Base-by-base conservation (phyloP, 2,888 invertebrate species). In the Acholoe squamosa region DNA sequence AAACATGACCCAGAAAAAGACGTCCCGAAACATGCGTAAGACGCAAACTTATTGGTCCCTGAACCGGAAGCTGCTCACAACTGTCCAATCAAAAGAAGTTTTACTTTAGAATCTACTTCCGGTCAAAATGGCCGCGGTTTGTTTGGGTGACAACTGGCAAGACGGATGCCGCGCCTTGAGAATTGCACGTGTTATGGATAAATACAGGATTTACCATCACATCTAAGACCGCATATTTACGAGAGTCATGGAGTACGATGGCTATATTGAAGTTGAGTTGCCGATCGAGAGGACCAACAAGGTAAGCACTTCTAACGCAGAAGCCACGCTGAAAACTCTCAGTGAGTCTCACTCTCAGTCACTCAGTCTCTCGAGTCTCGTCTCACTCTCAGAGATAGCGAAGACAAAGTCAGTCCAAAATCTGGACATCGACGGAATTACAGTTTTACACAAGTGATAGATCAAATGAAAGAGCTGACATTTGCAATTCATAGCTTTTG, bases 111-210 rank as follows among this genome's bases (percentile, higher is more conserved):
- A 22, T 14, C 5, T 25, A 80, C 34, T 80, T 80, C 80, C 80
- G 80, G 33, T 80, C 71, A 71, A 71, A n/a, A 80, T 80, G 80
- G 80, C 80, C 22, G 80, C 80, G 80, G n/a, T 80, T 76, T 80
- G 80, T 80, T 80, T 80, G 80, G 80, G 80, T 80, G 80, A 80
- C 80, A 80, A 80, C 80, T 80, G 80, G 34, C 22, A 0, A 43
- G 10, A 25, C 12, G 25, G n/a, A n/a, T 80, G 12, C 34, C 80
- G 80, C 80, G 34, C 34, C 19, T 80, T 80, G 22, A 33, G 34
- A 33, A n/a, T 12, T 80, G 33, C 0, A 80, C 16, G 76, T 80
- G 3, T 22, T 43, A 43, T 43, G 80, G 34, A 33, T 43, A 80
- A 34, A 22, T 80, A 34, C 22, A 12, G 34, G 80, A 34, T 34